Base-by-base conservation (phyloP, 2,888 invertebrate genomes). In the Myopa testacea region DNA sequence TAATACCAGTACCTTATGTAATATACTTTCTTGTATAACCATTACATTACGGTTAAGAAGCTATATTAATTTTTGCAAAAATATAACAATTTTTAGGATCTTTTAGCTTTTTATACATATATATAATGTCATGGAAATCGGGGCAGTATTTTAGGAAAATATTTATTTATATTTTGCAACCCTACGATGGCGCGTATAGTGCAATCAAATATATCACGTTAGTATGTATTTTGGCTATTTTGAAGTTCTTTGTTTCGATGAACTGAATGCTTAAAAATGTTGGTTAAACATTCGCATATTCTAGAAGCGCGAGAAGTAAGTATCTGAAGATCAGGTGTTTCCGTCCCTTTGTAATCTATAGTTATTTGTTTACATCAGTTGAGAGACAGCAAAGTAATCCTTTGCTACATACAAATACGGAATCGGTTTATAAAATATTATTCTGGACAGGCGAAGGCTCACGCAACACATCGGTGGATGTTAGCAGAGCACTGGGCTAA, bases 381-480 rank as follows among this genome's bases (percentile, higher is more conserved):
- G 1, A 16, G 14, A 37, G 67, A 67, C 19, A 60, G 40, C 72
- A 65, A 55, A 34, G 50, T 55, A 16, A 75, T 75, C 65, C 40
- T 75, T 52, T 75, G 74, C 74, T 75, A 75, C 52, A 75, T 75
- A n/a, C 65, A 34, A 65, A 38, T 75, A 65, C 52, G 65, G 16
- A 67, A 34, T 38, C 65, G 74, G 10, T 75, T 14, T 12, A 16
- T 75, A 16, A 63, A 75, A 52, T 75, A 75, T 34, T 75, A 75
- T 67, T n/a, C 45, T 52, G 74, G 63, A 10, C 74, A 75, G 52
- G n/a, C 55, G 5, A 65, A 5, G 10, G 55, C 72, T 58, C 74
- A 75, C 52, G 45, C 16, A 50, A 75, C 74, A 0, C n/a, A 75
- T 65, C 74, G 65, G n/a, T 75, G 74, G 74, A 75, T 75, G 74